phyloP scores from a whole-genome alignment of 2,797 vertebrate species.

The Uromys caudimaculatus region DNA sequence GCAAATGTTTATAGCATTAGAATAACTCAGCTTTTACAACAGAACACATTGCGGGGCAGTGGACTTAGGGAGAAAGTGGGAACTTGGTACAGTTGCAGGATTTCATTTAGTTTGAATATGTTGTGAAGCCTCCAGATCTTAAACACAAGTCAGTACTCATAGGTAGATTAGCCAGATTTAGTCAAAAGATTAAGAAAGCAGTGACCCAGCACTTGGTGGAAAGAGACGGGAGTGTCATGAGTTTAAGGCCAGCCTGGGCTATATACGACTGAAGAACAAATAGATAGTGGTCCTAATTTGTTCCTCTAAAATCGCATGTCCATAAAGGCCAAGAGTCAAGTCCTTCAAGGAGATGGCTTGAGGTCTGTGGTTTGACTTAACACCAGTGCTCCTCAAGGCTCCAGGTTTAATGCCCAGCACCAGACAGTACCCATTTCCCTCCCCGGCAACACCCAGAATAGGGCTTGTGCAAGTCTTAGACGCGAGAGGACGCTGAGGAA shows the following conservation, averaged over 20 bases:
- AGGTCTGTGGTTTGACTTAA: not conserved
- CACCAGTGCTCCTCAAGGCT: not conserved
- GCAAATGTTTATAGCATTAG: not conserved
- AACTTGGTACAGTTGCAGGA: not conserved
- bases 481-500: not conserved
- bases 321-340: not conserved
- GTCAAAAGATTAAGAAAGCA: conserved; percentile 18
- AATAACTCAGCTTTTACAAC: not conserved
- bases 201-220: not conserved
- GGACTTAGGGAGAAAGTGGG: not conserved
- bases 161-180: not conserved
- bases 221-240: not conserved
- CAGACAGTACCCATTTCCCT: too few species aligned
- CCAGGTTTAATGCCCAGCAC: not conserved
- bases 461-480: not conserved
- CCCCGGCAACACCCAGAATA: not conserved
- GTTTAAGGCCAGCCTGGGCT: not conserved
- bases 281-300: conserved; percentile 20
- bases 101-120: conserved; percentile 1
- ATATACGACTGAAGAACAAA: not conserved
- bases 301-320: conserved; percentile 38
- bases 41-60: not conserved
- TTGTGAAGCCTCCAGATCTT: not conserved
- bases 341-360: not conserved
- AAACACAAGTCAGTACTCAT: not conserved